phyloP scores from a whole-genome alignment of 64 coral and sea anemone genomes.

The Pachyseris speciosa region DNA sequence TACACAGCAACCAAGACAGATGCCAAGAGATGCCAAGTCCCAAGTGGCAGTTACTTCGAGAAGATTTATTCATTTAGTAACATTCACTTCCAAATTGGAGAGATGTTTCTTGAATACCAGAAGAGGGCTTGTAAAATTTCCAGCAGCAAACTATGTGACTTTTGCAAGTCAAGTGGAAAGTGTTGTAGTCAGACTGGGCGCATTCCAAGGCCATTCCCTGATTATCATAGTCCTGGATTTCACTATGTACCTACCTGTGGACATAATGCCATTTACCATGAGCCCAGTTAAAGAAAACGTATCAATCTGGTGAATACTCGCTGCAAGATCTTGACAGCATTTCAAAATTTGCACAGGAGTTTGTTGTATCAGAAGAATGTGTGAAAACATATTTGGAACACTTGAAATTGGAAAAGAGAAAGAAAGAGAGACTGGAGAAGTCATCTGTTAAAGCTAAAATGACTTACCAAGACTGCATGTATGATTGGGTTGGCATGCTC shows the following conservation, averaged over 20 bases:
- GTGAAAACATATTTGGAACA: slow-evolving; percentile 53
- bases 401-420: slow-evolving; percentile 64
- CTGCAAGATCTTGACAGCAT: slow-evolving; percentile 39
- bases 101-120: slow-evolving; percentile 52
- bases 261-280: slow-evolving; percentile 27
- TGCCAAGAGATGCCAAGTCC: slow-evolving; percentile 30
- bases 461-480: slow-evolving; percentile 23
- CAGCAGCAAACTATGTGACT: slow-evolving; percentile 32
- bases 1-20: slow-evolving; percentile 47
- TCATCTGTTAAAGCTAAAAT: slow-evolving; percentile 9
- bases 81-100: slow-evolving; percentile 30
- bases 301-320: slow-evolving; percentile 27
- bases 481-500: slow-evolving; percentile 3
- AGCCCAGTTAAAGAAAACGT: slow-evolving; percentile 22
- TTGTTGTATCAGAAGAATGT: slow-evolving; percentile 68
- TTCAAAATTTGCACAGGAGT: slow-evolving; percentile 30
- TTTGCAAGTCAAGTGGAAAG: slow-evolving; percentile 37
- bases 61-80: slow-evolving; percentile 29
- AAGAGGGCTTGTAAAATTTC: slow-evolving; percentile 10
- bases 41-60: slow-evolving; percentile 33
- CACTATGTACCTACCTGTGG: slow-evolving; percentile 34
- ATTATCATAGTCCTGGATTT: slow-evolving; percentile 53
- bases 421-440: slow-evolving; percentile 42
- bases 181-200: slow-evolving; percentile 42
- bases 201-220: slow-evolving; percentile 52